Conservation (phyloP, 2,113 vertebrate species). For the Petrocephalus microphthalmus region DNA sequence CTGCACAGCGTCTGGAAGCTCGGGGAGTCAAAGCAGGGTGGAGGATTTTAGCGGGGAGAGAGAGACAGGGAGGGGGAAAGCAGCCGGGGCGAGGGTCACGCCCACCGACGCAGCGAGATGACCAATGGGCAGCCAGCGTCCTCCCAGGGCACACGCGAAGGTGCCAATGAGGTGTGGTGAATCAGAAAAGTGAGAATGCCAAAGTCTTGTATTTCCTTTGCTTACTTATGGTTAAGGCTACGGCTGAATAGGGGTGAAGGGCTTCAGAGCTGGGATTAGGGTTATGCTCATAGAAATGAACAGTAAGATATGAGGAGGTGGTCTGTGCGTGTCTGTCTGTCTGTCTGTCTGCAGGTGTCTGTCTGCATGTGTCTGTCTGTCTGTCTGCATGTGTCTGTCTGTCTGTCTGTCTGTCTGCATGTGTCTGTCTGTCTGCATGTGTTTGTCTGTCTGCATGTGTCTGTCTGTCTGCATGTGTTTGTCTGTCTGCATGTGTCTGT, state of each 20-base stretch:
- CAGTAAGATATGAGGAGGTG: not conserved
- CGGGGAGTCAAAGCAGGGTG: conserved; percentile 14
- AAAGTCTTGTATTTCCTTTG: not conserved
- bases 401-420: too few species aligned
- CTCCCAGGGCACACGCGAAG: not conserved
- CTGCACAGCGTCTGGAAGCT: conserved; percentile 18
- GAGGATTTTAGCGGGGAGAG: not conserved
- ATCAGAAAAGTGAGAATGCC: not conserved
- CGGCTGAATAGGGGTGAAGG: not conserved
- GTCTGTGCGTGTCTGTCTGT: not conserved
- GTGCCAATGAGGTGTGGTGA: not conserved
- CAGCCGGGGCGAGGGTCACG: not conserved
- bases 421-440: too few species aligned
- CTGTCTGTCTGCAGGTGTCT: not conserved
- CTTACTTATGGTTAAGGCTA: not conserved
- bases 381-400: too few species aligned
- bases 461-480: too few species aligned
- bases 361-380: too few species aligned
- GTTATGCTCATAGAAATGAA: not conserved
- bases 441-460: not conserved
- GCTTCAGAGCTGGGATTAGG: not conserved
- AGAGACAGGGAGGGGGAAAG: not conserved
- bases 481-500: too few species aligned
- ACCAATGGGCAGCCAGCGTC: not conserved
- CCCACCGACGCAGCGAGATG: not conserved